Percentiles rank a stretch among this genome's conserved stretches.
Conservation (phyloP, 2,113 vertebrate species). For the Sinocyclocheilus anophthalmus region DNA sequence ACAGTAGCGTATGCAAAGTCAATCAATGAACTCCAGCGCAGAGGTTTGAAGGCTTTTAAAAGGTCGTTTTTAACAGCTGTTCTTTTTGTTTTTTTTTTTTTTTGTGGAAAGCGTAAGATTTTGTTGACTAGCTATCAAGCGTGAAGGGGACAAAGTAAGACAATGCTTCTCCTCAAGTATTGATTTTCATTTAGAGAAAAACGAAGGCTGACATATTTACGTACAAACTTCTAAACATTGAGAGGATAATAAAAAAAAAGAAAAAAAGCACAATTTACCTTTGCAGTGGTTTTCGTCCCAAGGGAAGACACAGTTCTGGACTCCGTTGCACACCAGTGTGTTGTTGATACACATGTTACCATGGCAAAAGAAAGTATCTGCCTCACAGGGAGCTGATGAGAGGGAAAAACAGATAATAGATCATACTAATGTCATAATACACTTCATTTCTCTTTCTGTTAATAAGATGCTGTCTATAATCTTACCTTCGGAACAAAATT, state of each 20-base stretch:
- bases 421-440: constrained; percentile 9
- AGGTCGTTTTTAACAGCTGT: neutral
- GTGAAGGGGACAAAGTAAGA: neutral
- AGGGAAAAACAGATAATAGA: constrained; percentile 2
- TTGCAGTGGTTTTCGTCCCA: constrained; percentile 99
- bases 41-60: neutral
- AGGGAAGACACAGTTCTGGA: constrained; percentile 98
- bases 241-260: neutral
- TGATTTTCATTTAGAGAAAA: neutral
- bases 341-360: constrained; percentile 99
- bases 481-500: neutral
- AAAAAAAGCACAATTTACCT: constrained; percentile 77
- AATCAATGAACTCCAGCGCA: neutral
- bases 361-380: constrained; percentile 96
- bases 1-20: neutral
- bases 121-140: neutral
- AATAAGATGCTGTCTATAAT: constrained; percentile 29
- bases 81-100: too few species aligned
- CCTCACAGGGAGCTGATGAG: constrained; percentile 91
- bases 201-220: neutral
- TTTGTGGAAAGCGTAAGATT: neutral
- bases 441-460: neutral
- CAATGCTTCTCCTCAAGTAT: neutral
- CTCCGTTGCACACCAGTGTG: constrained; percentile 94
- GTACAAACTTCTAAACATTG: too few species aligned